phyloP scores from a whole-genome alignment of 1,140 invertebrate genomes.

The Alviniconcha marisindica region DNA sequence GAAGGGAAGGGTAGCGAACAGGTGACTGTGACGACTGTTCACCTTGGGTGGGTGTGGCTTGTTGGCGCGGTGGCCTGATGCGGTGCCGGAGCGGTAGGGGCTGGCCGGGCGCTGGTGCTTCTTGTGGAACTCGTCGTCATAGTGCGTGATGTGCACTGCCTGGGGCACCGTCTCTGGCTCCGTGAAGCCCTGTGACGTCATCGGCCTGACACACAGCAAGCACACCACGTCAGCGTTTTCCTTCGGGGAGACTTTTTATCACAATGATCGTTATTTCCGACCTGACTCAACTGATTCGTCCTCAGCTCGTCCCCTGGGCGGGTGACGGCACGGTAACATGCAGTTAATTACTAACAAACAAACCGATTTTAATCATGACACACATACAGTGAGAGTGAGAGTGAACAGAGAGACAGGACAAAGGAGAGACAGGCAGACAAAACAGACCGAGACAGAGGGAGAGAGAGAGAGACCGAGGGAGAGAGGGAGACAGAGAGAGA shows the following conservation, averaged over 20 bases:
- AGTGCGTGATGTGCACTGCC: slow-evolving; percentile 55
- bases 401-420: background rate
- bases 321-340: no score
- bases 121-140: slow-evolving; percentile 57
- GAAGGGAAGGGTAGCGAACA: no score
- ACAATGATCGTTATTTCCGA: no score
- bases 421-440: background rate
- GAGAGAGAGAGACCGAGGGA: slow-evolving; percentile 3
- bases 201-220: slow-evolving; percentile 61
- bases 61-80: slow-evolving; percentile 67
- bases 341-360: no score
- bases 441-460: background rate
- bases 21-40: no score
- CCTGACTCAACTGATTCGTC: no score
- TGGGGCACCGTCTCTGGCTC: slow-evolving; percentile 53
- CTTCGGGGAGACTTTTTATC: no score
- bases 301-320: no score
- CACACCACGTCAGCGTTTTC: no score
- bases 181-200: slow-evolving; percentile 68
- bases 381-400: background rate
- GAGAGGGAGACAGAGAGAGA: background rate
- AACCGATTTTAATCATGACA: no score
- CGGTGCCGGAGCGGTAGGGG: slow-evolving; percentile 63
- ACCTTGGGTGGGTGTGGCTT: slow-evolving; percentile 72
- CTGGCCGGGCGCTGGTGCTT: slow-evolving; percentile 55